Evolutionary conservation across 1,140 invertebrate species (phyloP), one percentile per base, ranked within the genome.

Genomic region (Drosophila busckii): DNA sequence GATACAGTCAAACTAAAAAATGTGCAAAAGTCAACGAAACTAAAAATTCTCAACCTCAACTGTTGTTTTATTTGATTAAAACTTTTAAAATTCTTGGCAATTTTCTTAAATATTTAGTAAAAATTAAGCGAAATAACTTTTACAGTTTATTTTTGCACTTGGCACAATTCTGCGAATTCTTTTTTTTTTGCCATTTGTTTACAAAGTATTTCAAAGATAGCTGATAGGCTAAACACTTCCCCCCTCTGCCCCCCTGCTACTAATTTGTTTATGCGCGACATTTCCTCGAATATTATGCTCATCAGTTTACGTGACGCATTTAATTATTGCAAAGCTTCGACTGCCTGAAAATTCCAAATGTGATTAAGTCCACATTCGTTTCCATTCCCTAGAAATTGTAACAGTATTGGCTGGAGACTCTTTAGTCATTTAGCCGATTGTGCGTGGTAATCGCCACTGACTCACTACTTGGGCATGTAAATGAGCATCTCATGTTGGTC

Each of bases 391-490:
- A 37, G 45, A 31, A 60, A 44, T 25, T 60, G 56, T 60, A 60
- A 60, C 56, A 53, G 40, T 48, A 29, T 45, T 20, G 32, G 20
- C 17, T 41, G 46, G 31, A 50, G 15, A 34, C 20, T 25, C 58
- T 44, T 34, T 15, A n/a, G n/a, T n/a, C n/a, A n/a, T 55, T 56
- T 53, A 45, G 63, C 34, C 41, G 29, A 32, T 37, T 17, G 55
- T 25, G 40, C 46, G 15, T 55, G 32, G n/a, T n/a, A n/a, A n/a
- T 37, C 37, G 53, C 13, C 23, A 49, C 37, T 78, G 73, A 78
- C 68, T 78, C 73, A 82, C 73, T 75, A 65, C 44, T 41, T 41
- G 8, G 73, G 68, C 64, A 78, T 80, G 64, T 71, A 69, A 80
- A 82, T 82, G 68, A 71, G 64, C 49, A 48, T 25, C 29, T 23